A percentile compares a stretch with the other conserved stretches of the same genome.
Conservation (phyloP, 64 coral and sea anemone genomes). For the Montipora efflorescens region DNA sequence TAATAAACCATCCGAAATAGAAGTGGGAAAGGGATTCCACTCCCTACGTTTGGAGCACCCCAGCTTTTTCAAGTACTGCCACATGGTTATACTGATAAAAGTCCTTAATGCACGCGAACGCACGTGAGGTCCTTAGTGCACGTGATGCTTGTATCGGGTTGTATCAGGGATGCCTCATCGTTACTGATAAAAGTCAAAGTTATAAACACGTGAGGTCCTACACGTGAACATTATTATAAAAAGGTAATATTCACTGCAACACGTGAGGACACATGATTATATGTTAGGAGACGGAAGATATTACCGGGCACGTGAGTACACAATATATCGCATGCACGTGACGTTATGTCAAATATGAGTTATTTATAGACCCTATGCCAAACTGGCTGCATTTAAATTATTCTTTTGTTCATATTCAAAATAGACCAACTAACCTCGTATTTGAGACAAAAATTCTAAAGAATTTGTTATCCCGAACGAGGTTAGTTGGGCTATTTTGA, state of each 20-base stretch:
- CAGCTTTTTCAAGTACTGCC: no score
- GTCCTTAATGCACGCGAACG: background rate
- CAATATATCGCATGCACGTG: background rate
- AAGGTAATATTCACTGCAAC: background rate
- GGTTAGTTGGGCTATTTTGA: no score
- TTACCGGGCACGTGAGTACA: no score
- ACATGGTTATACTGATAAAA: background rate
- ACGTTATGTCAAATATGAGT: background rate
- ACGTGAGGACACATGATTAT: background rate
- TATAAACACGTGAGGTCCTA: background rate
- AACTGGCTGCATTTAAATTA: no score
- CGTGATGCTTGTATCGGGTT: background rate
- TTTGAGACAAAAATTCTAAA: no score
- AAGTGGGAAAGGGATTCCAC: no score
- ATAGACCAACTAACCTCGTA: no score
- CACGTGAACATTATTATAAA: background rate
- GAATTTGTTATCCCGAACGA: no score
- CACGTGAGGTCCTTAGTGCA: background rate
- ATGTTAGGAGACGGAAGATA: background rate
- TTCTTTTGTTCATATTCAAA: no score
- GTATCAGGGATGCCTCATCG: background rate
- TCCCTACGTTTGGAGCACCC: no score
- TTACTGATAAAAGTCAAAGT: background rate
- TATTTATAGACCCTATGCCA: no score
- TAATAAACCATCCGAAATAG: no score